These are phyloP conservation scores for Galago senegalensis DNA, from an alignment of 2,797 vertebrate species.

Conservation along the genomic window DNA sequence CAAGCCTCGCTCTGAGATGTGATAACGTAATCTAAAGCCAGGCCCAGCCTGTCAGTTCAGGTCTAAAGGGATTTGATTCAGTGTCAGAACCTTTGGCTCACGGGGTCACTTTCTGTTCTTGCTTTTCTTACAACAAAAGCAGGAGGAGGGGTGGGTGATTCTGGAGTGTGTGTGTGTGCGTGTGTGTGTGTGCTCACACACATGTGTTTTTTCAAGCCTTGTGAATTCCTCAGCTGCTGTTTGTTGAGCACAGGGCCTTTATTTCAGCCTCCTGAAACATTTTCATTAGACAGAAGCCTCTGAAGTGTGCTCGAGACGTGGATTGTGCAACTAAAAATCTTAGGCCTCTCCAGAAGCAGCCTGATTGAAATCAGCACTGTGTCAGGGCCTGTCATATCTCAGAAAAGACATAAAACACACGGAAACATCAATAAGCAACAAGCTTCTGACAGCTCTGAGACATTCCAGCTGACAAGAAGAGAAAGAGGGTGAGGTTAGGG, in stretches of 20 bases:
- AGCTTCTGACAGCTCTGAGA: constrained; percentile 98
- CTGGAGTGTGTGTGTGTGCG: neutral
- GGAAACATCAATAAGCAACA: constrained; percentile 99
- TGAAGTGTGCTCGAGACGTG: constrained; percentile 90
- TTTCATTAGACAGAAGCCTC: constrained; percentile 95
- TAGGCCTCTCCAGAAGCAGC: constrained; percentile 92
- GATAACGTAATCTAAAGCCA: constrained; percentile 96
- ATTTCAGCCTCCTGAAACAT: constrained; percentile 95
- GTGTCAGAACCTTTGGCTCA: constrained; percentile 98
- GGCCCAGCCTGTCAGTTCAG: constrained; percentile 95
- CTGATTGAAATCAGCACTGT: constrained; percentile 99
- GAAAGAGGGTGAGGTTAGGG: constrained; percentile 97
- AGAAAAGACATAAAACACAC: constrained; percentile 99
- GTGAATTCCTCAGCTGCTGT: constrained; percentile 93
- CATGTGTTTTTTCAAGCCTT: constrained; percentile 87
- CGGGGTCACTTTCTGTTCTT: constrained; percentile 96
- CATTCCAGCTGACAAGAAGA: constrained; percentile 94
- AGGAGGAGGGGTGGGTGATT: constrained; percentile 74
- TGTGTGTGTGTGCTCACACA: neutral
- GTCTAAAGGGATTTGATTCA: constrained; percentile 99
- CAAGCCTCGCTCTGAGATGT: constrained; percentile 94
- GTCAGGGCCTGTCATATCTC: constrained; percentile 98
- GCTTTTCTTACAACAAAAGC: constrained; percentile 95
- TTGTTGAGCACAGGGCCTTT: constrained; percentile 90
- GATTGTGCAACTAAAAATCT: constrained; percentile 91